Base-by-base conservation (phyloP, 2,888 invertebrate species). In the Scaptomyza tumidula region DNA sequence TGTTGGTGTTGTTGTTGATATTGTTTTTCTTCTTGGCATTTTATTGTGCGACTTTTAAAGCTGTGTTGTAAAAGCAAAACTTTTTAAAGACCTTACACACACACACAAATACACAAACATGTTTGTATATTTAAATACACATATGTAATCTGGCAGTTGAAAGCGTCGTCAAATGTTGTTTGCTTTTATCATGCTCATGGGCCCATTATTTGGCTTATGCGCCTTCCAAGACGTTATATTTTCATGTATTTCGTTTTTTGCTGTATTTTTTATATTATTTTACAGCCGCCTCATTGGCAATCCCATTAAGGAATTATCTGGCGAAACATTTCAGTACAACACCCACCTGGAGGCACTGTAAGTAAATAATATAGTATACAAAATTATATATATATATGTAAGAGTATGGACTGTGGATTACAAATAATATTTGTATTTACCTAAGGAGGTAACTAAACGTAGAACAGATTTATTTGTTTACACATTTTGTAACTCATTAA, bases 221-320 rank as follows among this genome's bases (percentile, higher is more conserved):
- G 68, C 61, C 84, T 76, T 74, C 49, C 77, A 52, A 48, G 7
- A 44, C 61, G 57, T 45, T 55, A 61, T 45, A 57, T 48, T 59
- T 60, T 72, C 64, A 71, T 65, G 66, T 46, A 71, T 67, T 71
- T 69, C 60, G 63, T 62, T 72, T 69, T 66, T 43, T 13, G 27
- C n/a, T 24, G 35, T 14, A 14, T 41, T 4, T 16, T 9, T 31
- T 24, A 16, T 33, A n/a, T 31, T 14, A 37, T 71, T 84, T 84
- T 90, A 64, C 89, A 94, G 94, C 60, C 93, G 93, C 73, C 89
- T 94, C 77, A 91, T 92, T 52, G 90, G 92, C 65, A 94, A 94
- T 89, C 89, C 91, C 49, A 90, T 94, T 66, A 88, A 90, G 64
- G 86, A 86, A 54, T 85, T 94, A 64, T 90, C 92, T 63, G 88